Base-by-base conservation (phyloP, 2,113 vertebrate genomes). In the Pterocles orientalis region DNA sequence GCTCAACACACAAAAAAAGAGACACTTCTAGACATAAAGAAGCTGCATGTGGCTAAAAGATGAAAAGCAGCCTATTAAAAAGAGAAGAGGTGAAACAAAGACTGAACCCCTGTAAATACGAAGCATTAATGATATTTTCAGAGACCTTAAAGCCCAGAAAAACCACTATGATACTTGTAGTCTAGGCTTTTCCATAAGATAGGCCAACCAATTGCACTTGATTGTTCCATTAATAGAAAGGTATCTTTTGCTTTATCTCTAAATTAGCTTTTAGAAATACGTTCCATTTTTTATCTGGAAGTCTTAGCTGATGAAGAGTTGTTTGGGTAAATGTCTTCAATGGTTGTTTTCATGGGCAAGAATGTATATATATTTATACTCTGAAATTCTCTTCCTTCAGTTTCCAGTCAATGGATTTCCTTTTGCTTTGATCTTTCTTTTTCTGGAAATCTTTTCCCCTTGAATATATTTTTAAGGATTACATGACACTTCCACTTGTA, bases 41-140 rank as follows among this genome's bases (percentile, higher is more conserved):
- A 78, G 14, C 39, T 39, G 53, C 62, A 66, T 92, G 66, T 92
- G 84, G 64, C 72, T 88, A 64, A 97, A 97, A 96, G 80, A 75
- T 93, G 93, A 84, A 71, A 80, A 92, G 50, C 57, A 31, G n/a
- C 29, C n/a, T 65, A 47, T 70, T 51, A 51, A 88, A 96, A 91
- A 24, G 9, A 54, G 50, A 86, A 88, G 33, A 23, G 36, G 50
- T 50, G 68, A 83, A 88, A 48, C 31, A 66, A 94, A 93, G 68
- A 58, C 23, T 26, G 62, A 64, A 56, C 0, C 14, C 31, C 24
- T 66, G 15, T 70, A 93, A 90, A 66, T 53, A 61, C 7, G 57
- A 73, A 18, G 33, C 21, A 20, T 2, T 66, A 47, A 72, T 88
- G 68, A 54, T 58, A 4, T 83, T 93, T 70, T 41, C 56, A 81